These are phyloP conservation scores for Helicorthomorpha holstii DNA, from an alignment of 1,140 invertebrate genomes.

Conservation along the genomic window DNA sequence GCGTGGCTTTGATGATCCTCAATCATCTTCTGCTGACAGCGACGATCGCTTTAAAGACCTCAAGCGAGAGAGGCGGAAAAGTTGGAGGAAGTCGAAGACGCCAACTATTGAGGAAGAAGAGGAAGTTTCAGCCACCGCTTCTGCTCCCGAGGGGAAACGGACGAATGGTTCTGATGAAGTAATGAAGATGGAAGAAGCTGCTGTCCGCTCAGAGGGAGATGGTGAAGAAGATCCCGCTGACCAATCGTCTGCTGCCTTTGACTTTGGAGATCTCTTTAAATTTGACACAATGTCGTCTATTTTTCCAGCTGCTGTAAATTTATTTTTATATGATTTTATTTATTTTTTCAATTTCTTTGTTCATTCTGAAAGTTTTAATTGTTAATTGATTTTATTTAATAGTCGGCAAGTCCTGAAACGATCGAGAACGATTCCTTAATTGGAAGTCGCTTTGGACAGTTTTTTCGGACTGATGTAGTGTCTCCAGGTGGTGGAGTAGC, in stretches of 20 bases:
- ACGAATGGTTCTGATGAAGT: background rate
- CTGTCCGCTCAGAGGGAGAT: background rate
- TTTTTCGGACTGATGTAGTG: conserved; percentile 18
- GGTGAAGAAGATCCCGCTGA: background rate
- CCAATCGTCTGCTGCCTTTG: conserved; percentile 27
- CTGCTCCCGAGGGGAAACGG: background rate
- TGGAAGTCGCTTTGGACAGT: conserved; percentile 25
- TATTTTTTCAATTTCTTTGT: background rate
- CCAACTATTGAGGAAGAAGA: background rate
- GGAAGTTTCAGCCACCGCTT: conserved; percentile 1
- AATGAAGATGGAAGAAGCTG: conserved; percentile 5
- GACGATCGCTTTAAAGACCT: conserved; percentile 21
- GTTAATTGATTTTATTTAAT: background rate
- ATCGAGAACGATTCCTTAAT: conserved; percentile 3
- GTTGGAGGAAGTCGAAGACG: background rate
- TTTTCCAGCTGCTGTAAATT: conserved; percentile 30
- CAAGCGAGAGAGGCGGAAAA: background rate
- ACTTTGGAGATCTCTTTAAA: conserved; percentile 53
- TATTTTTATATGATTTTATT: background rate
- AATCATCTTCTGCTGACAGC: too few species aligned
- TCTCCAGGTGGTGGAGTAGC: background rate
- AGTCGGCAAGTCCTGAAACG: too few species aligned
- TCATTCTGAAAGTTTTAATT: background rate
- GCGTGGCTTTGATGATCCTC: conserved; percentile 75
- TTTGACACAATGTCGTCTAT: conserved; percentile 42